These are phyloP conservation scores for Portunus trituberculatus DNA, from an alignment of 1,140 invertebrate genomes.

Conservation along the genomic window DNA sequence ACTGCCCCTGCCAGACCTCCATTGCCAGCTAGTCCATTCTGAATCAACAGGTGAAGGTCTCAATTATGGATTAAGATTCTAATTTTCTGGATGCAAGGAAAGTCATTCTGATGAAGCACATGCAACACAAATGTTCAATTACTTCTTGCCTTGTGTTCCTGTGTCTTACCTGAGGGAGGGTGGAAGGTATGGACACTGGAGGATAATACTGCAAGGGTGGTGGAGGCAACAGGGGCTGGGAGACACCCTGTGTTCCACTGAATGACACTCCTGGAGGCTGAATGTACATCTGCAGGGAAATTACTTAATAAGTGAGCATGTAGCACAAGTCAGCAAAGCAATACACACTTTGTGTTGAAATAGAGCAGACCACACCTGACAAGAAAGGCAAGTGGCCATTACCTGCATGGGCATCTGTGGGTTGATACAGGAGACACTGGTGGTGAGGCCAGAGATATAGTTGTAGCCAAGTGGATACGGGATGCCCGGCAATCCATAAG, in stretches of 20 bases:
- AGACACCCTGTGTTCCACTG: constrained; percentile 68
- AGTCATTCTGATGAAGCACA: no score
- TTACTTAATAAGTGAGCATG: no score
- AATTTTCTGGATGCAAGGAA: no score
- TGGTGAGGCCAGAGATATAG: constrained; percentile 70
- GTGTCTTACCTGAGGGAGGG: constrained; percentile 74
- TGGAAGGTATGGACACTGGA: constrained; percentile 77
- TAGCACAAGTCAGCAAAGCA: no score
- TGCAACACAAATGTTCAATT: no score
- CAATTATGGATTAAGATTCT: no score
- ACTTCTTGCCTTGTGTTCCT: no score
- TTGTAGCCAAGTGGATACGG: constrained; percentile 75
- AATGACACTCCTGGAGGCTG: constrained; percentile 74
- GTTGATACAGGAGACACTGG: constrained; percentile 74
- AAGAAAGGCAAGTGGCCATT: background rate
- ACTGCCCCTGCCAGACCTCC: constrained; percentile 44
- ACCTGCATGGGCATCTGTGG: constrained; percentile 76
- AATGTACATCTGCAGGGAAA: constrained; percentile 72
- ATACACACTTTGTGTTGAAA: no score
- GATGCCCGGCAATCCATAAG: constrained; percentile 71
- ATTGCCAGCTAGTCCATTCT: constrained; percentile 57
- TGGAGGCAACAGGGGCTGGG: constrained; percentile 74
- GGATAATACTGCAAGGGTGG: constrained; percentile 79
- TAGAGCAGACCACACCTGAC: no score
- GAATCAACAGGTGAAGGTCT: background rate